These are phyloP conservation scores for Limnephilus auricula DNA, from an alignment of 2,888 invertebrate species.

Conservation along the genomic window DNA sequence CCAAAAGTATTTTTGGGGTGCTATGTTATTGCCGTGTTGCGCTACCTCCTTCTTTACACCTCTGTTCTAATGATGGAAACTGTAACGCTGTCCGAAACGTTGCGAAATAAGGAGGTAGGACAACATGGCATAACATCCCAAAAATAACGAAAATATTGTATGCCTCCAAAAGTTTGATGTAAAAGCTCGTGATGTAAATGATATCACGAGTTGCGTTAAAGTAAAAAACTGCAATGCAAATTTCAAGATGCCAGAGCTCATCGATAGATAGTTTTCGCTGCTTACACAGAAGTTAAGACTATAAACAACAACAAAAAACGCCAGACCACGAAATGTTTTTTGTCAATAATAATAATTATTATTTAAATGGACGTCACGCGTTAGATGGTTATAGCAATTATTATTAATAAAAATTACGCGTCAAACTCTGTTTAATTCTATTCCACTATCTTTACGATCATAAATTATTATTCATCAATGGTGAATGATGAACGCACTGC, in stretches of 20 bases:
- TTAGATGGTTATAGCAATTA: background rate
- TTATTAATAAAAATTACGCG: background rate
- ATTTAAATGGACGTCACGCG: background rate
- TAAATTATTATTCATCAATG: background rate
- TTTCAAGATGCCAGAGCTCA: background rate
- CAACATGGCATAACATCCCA: too few relatives aligned
- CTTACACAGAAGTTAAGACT: background rate
- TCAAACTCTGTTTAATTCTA: background rate
- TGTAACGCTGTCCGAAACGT: too few relatives aligned
- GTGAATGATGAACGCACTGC: background rate
- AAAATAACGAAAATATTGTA: too few relatives aligned
- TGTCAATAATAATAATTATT: background rate
- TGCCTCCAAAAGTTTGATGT: too few relatives aligned
- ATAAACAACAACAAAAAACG: background rate
- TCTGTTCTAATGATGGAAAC: too few relatives aligned
- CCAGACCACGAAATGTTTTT: background rate
- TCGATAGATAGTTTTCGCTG: background rate
- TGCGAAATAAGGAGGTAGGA: too few relatives aligned
- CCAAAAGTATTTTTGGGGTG: too few relatives aligned
- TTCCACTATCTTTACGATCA: too few relatives aligned
- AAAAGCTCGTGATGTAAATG: background rate
- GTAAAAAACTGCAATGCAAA: background rate
- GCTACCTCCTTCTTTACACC: too few relatives aligned
- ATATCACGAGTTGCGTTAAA: background rate
- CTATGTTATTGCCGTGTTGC: too few relatives aligned